These are phyloP conservation scores for Microdon myrmicae DNA, from an alignment of 2,888 invertebrate genomes.

Conservation along the genomic window DNA sequence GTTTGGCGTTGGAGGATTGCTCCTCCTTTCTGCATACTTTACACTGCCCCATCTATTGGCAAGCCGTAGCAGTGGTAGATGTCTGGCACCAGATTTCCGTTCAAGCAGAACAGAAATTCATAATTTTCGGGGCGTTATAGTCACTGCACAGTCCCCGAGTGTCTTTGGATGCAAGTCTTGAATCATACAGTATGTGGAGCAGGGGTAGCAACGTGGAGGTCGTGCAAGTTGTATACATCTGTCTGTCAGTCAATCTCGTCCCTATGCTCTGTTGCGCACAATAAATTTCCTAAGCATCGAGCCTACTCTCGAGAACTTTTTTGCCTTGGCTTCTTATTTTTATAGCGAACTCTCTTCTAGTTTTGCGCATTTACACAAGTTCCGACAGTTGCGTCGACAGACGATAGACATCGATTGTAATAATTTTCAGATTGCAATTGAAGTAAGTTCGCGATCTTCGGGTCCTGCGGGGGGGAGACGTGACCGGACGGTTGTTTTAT, in stretches of 20 bases:
- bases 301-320: conserved; percentile 8
- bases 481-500: conserved; percentile 41
- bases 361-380: conserved; percentile 9
- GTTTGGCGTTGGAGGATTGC: no score
- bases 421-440: conserved; percentile 46
- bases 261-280: neutral
- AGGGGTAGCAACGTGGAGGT: conserved; percentile 19
- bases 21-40: neutral
- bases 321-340: conserved; percentile 19
- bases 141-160: conserved; percentile 1
- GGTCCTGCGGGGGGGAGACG: conserved; percentile 7
- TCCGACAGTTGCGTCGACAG: conserved; percentile 52
- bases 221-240: conserved; percentile 44
- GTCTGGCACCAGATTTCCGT: conserved; percentile 49
- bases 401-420: conserved; percentile 53
- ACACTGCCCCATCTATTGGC: conserved; percentile 40
- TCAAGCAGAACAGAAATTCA: conserved; percentile 17
- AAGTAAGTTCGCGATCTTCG: conserved; percentile 9
- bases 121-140: conserved; percentile 27
- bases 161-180: conserved; percentile 1
- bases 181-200: conserved; percentile 9
- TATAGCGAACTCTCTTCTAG: no score
- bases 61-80: conserved; percentile 18
- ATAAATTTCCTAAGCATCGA: neutral
- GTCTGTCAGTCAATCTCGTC: conserved; percentile 49